These are phyloP conservation scores for Tethea ocularis DNA, from an alignment of 2,888 invertebrate genomes.

Conservation along the genomic window DNA sequence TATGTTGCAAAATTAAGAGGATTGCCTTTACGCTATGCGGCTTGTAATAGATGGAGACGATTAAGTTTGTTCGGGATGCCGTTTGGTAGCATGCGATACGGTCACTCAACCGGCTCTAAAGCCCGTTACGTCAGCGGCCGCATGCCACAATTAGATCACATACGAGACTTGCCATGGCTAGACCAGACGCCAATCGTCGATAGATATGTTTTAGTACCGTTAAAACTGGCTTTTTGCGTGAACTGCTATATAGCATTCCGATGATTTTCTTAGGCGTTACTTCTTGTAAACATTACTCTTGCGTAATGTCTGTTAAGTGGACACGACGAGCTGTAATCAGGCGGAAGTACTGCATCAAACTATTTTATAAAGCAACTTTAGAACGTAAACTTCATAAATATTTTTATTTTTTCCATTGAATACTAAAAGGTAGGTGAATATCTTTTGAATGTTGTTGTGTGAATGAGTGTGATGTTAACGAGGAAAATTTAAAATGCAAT, in stretches of 20 bases:
- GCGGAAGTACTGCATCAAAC: background rate
- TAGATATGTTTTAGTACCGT: slow-evolving; percentile 74
- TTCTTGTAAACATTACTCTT: slow-evolving; percentile 44
- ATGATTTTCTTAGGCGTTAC: slow-evolving; percentile 42
- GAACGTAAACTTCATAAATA: no score
- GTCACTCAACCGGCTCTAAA: slow-evolving; percentile 75
- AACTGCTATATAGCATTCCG: slow-evolving; percentile 52
- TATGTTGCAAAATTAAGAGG: slow-evolving; percentile 59
- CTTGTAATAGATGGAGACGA: slow-evolving; percentile 50
- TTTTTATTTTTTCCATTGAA: background rate
- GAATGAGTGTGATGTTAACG: slow-evolving; percentile 63
- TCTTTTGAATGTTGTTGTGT: slow-evolving; percentile 44
- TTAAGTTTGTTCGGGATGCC: slow-evolving; percentile 60
- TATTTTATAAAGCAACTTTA: no score
- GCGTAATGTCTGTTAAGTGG: slow-evolving; percentile 34
- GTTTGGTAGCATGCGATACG: slow-evolving; percentile 71
- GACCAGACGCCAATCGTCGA: slow-evolving; percentile 67
- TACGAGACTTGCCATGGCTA: slow-evolving; percentile 69
- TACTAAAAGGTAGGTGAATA: slow-evolving; percentile 26
- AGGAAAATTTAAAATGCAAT: slow-evolving; percentile 79
- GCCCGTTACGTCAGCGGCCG: slow-evolving; percentile 77
- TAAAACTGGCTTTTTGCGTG: slow-evolving; percentile 68
- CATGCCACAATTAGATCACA: slow-evolving; percentile 80
- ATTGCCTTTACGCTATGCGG: slow-evolving; percentile 44
- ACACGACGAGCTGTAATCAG: slow-evolving; percentile 12